Conservation (phyloP, 2,888 invertebrate species). For the Protodeltote pygarga region DNA sequence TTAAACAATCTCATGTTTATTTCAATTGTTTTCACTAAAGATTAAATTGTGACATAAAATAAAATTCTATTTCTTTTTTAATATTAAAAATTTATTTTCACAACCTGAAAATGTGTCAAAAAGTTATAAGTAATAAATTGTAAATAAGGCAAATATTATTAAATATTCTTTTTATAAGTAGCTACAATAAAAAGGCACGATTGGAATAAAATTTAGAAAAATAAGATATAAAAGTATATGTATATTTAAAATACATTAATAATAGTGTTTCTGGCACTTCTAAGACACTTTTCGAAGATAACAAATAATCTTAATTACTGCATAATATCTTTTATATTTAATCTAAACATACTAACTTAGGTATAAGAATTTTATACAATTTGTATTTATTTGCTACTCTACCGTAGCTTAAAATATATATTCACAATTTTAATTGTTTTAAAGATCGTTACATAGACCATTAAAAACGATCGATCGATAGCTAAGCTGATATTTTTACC, state of each 20-base stretch:
- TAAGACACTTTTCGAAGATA: slow-evolving; percentile 45
- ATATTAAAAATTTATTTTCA: slow-evolving; percentile 58
- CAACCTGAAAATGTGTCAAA: slow-evolving; percentile 63
- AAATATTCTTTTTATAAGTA: slow-evolving; percentile 11
- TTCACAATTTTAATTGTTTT: slow-evolving; percentile 26
- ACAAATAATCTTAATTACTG: slow-evolving; percentile 31
- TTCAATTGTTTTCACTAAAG: slow-evolving; percentile 40
- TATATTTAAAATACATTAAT: slow-evolving; percentile 33
- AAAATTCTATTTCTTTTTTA: slow-evolving; percentile 28
- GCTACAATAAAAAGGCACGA: slow-evolving; percentile 45
- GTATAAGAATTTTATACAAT: slow-evolving; percentile 41
- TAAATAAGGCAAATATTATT: slow-evolving; percentile 9
- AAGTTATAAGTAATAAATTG: no score
- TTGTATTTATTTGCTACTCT: slow-evolving; percentile 32
- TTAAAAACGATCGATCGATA: slow-evolving; percentile 1
- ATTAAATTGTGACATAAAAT: slow-evolving; percentile 63
- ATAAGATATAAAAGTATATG: slow-evolving; percentile 10
- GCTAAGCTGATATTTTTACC: slow-evolving; percentile 8
- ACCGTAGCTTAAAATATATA: slow-evolving; percentile 29
- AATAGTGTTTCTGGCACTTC: slow-evolving; percentile 50
- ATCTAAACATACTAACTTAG: slow-evolving; percentile 29
- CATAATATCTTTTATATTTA: slow-evolving; percentile 21
- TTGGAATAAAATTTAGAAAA: slow-evolving; percentile 36
- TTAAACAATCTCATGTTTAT: slow-evolving; percentile 51
- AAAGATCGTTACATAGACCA: slow-evolving; percentile 27